Percentiles rank a stretch among this genome's conserved stretches.
These are phyloP conservation scores for Myotis planiceps DNA, from an alignment of 2,797 vertebrate genomes.

Conservation along the genomic window DNA sequence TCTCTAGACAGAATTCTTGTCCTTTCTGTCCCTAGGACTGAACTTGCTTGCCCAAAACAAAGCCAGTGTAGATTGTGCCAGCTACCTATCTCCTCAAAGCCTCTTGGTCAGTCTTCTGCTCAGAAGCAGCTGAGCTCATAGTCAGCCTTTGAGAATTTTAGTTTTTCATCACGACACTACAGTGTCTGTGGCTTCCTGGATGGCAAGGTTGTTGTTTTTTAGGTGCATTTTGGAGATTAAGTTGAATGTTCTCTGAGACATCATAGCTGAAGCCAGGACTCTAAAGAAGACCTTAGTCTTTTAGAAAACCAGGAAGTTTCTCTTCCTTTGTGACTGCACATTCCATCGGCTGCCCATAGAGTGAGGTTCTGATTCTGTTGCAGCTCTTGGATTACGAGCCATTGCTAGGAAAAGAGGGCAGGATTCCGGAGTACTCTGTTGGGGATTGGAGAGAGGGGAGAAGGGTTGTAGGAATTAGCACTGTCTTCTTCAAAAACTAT, in stretches of 20 bases:
- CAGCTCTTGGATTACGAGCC: neutral
- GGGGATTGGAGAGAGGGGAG: neutral
- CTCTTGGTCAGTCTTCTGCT: neutral
- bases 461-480: neutral
- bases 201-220: constrained; percentile 60
- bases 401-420: neutral
- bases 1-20: constrained; percentile 22
- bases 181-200: constrained; percentile 51
- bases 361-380: neutral
- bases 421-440: neutral
- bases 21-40: constrained; percentile 32
- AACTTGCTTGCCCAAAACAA: constrained; percentile 40
- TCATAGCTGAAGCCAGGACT: neutral
- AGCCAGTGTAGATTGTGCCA: neutral
- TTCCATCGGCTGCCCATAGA: neutral
- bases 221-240: neutral
- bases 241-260: constrained; percentile 26
- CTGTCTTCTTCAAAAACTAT: neutral
- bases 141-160: constrained; percentile 65
- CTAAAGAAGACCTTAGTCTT: neutral
- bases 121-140: constrained; percentile 71
- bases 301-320: constrained; percentile 1
- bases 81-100: neutral
- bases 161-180: constrained; percentile 53
- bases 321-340: neutral